A percentile compares a stretch with the other conserved stretches of the same genome.
phyloP scores from a whole-genome alignment of 2,888 invertebrate genomes.

The Catocala sponsa region DNA sequence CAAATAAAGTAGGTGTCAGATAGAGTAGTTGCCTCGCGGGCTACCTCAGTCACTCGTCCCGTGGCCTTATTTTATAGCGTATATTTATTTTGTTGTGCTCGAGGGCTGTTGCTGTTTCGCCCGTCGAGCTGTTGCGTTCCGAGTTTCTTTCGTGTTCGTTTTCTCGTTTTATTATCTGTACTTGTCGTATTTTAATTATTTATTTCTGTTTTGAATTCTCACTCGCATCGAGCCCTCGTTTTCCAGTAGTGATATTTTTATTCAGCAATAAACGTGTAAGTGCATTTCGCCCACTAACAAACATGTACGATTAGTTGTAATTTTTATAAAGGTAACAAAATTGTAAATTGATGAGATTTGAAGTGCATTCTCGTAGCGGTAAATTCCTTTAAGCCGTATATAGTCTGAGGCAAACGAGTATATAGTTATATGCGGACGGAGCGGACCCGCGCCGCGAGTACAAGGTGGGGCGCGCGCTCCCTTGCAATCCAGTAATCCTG shows the following conservation, averaged over 20 bases:
- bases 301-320: constrained; percentile 84
- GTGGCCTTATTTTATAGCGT: constrained; percentile 81
- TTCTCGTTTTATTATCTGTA: constrained; percentile 80
- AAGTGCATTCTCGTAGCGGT: constrained; percentile 87
- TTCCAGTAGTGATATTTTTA: constrained; percentile 88
- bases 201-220: constrained; percentile 83
- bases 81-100: constrained; percentile 86
- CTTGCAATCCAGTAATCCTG: constrained; percentile 74
- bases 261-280: constrained; percentile 85
- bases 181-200: constrained; percentile 81
- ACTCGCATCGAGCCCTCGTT: constrained; percentile 82
- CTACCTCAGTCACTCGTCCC: constrained; percentile 86
- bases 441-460: constrained; percentile 37
- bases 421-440: constrained; percentile 56
- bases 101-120: constrained; percentile 85
- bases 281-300: constrained; percentile 78
- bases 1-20: constrained; percentile 65
- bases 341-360: constrained; percentile 85
- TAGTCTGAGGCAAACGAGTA: constrained; percentile 81
- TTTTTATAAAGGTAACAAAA: constrained; percentile 81
- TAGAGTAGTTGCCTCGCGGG: constrained; percentile 80
- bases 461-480: constrained; percentile 51
- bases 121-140: constrained; percentile 82
- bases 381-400: constrained; percentile 84
- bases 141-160: constrained; percentile 83